Conservation (phyloP, 2,888 invertebrate genomes). For the Drepanosiphum platanoidis region DNA sequence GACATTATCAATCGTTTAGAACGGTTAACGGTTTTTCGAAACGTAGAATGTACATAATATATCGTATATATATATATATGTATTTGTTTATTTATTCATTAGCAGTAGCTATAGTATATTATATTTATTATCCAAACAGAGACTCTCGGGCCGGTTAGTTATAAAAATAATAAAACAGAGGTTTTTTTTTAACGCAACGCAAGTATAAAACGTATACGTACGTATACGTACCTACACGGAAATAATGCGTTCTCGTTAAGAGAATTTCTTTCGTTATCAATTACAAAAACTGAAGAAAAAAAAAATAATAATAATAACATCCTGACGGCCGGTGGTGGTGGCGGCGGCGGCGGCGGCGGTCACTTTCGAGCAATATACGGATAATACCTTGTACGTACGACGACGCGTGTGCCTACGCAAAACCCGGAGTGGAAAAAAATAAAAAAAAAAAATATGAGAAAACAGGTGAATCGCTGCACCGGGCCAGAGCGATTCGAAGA, state of each 20-base stretch:
- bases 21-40: slow-evolving; percentile 33
- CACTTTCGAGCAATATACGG: neutral
- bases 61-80: neutral
- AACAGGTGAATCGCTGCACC: slow-evolving; percentile 58
- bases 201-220: neutral
- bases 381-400: neutral
- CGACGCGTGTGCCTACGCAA: neutral
- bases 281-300: neutral
- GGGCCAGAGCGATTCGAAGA: slow-evolving; percentile 8
- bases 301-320: neutral
- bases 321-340: slow-evolving; percentile 26
- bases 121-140: neutral
- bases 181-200: neutral
- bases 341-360: slow-evolving; percentile 21
- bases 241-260: neutral
- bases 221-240: neutral
- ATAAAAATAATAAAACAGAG: neutral
- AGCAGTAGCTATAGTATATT: neutral
- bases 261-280: slow-evolving; percentile 8
- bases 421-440: neutral
- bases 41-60: neutral
- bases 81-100: slow-evolving; percentile 6
- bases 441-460: slow-evolving; percentile 3
- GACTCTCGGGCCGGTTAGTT: neutral
- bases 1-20: slow-evolving; percentile 35